Evolutionary conservation across 1,140 invertebrate species (phyloP).

Genomic region (Teleogryllus occipitalis): DNA sequence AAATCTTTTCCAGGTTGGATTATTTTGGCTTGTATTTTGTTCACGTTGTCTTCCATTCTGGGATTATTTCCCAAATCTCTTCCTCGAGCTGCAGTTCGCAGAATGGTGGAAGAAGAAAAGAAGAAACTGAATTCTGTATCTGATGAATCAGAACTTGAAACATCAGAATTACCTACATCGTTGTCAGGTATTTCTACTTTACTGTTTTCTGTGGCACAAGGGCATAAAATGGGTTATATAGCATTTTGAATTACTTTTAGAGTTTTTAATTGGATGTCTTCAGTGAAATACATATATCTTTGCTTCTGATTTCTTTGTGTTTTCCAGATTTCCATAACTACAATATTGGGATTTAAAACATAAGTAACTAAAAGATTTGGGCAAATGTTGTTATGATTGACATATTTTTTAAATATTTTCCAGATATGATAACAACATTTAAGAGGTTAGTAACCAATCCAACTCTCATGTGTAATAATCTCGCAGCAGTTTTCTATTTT

Average conservation of each 20-base stretch:
- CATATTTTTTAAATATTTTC: constrained; percentile 13
- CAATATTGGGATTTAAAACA: no score
- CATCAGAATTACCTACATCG: constrained; percentile 26
- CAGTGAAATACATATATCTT: no score
- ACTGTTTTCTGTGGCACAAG: no score
- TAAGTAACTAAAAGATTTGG: not conserved
- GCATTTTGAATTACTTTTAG: no score
- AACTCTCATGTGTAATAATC: constrained; percentile 48
- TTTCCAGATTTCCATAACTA: no score
- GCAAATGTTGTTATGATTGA: not conserved
- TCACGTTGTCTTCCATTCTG: constrained; percentile 44
- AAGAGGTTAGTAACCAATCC: constrained; percentile 48
- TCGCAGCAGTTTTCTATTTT: constrained; percentile 42
- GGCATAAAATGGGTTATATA: no score
- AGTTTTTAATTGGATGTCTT: no score
- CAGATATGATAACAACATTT: constrained; percentile 22
- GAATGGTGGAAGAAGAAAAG: constrained; percentile 27
- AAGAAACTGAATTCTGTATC: constrained; percentile 15
- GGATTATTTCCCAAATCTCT: constrained; percentile 49
- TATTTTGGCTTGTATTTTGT: constrained; percentile 42
- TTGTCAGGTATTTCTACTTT: not conserved
- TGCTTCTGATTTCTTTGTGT: no score
- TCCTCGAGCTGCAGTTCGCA: constrained; percentile 40
- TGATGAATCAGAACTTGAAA: constrained; percentile 19
- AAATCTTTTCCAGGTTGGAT: constrained; percentile 45